phyloP scores from a whole-genome alignment of 1,140 invertebrate genomes.

The Yoshiicerus persimilis region DNA sequence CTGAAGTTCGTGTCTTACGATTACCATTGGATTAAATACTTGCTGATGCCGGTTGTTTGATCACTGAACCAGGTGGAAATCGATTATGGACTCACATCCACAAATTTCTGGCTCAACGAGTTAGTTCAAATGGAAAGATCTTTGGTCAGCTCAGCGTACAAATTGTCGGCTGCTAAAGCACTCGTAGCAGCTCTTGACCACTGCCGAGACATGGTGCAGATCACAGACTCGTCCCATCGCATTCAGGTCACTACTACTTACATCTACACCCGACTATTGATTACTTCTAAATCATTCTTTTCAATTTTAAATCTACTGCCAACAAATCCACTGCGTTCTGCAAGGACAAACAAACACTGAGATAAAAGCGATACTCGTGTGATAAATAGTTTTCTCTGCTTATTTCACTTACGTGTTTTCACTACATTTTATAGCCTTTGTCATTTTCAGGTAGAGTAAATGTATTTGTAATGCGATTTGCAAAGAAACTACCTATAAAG shows the following conservation, averaged over 20 bases:
- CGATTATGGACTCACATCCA: slow-evolving; percentile 41
- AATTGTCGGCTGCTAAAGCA: slow-evolving; percentile 67
- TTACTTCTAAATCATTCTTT: not conserved
- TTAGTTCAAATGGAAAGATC: slow-evolving; percentile 40
- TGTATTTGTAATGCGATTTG: too few species aligned
- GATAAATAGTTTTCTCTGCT: too few species aligned
- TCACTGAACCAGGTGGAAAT: slow-evolving; percentile 39
- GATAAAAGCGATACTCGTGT: too few species aligned
- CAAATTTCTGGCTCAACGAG: slow-evolving; percentile 40
- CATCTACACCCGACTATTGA: not conserved
- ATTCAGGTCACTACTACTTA: slow-evolving; percentile 68
- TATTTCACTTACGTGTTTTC: too few species aligned
- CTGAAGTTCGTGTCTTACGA: not conserved
- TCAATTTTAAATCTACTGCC: not conserved
- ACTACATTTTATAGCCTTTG: too few species aligned
- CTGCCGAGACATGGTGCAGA: slow-evolving; percentile 79
- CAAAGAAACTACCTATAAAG: too few species aligned
- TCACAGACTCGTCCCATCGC: slow-evolving; percentile 79
- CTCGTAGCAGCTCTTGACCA: slow-evolving; percentile 80
- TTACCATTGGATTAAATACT: not conserved
- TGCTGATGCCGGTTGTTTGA: not conserved
- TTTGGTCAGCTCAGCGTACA: slow-evolving; percentile 39
- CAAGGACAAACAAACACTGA: too few species aligned
- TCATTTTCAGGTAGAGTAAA: too few species aligned
- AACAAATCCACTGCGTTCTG: too few species aligned